Evolutionary conservation across 2,113 vertebrate genomes (phyloP), one percentile per base, ranked within the genome.

Genomic region (Ochotona curzoniae): DNA sequence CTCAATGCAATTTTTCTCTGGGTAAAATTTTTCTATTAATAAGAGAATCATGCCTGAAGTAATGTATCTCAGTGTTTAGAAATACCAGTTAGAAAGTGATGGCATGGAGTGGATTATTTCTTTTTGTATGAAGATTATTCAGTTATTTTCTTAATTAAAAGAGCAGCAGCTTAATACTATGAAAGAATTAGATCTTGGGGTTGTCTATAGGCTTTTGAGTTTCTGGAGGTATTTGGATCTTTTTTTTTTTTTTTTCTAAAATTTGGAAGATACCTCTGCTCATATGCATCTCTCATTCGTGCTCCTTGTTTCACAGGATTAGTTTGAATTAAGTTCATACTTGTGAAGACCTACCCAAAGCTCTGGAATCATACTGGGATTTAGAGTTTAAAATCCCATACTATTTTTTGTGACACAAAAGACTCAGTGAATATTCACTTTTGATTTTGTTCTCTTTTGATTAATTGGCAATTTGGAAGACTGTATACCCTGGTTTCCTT

Each of bases 21-120:
- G 89, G 84, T 44, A 30, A 38, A 73, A 38, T 75, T 86, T 86
- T 71, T 78, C 38, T 84, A 4, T 14, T 81, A 74, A 28, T 87
- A 90, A 90, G 8, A 57, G 8, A 12, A 15, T 54, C 61, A 66
- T 88, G 51, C 60, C 64, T 71, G 20, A 85, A 92, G 60, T 28
- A 71, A 3, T 35, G 57, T 2, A 80, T 84, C 13, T 76, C 74
- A 7, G 17, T 74, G 44, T 12, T 76, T 25, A 76, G 28, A 74
- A 73, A 26, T 90, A 26, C 49, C 28, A 54, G 2, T 74, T 70
- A 73, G 76, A 71, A 80, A 5, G 44, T 79, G 76, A 35, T 79
- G 35, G 20, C 20, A 20, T 63, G 6, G 18, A 79, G 5, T 84
- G 66, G 11, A 15, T 74, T 61, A 74, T 66, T 81, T 82, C 17